A percentile compares a stretch with the other conserved stretches of the same genome.
Evolutionary conservation across 2,888 invertebrate species (phyloP).

Genomic region (Sinodicranocentrus sp.): DNA sequence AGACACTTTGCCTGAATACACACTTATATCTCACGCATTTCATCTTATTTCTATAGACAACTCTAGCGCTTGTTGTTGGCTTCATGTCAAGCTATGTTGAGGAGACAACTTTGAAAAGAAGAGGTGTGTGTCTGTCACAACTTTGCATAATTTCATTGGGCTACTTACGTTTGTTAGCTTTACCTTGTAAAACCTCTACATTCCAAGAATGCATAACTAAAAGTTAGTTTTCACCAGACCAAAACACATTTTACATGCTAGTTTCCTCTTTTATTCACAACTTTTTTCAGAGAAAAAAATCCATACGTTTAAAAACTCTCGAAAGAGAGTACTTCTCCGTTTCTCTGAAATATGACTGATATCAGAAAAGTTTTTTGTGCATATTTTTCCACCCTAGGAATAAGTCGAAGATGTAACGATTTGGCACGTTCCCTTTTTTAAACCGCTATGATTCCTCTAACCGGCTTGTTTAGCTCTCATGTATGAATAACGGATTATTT

Average conservation of each 20-base stretch:
- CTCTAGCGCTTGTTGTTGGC: not conserved
- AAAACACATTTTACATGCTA: too few species aligned
- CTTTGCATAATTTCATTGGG: not conserved
- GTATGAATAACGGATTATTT: conserved; percentile 1
- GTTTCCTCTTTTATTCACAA: too few species aligned
- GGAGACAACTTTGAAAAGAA: conserved; percentile 1
- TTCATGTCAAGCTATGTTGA: not conserved
- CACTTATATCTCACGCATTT: not conserved
- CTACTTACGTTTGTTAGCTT: too few species aligned
- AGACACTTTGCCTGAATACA: not conserved
- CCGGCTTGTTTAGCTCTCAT: conserved; percentile 10
- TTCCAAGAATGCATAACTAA: too few species aligned
- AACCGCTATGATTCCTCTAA: conserved; percentile 32
- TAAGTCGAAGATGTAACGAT: conserved; percentile 53
- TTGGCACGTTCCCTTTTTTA: conserved; percentile 45
- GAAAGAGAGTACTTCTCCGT: too few species aligned
- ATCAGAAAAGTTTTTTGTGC: too few species aligned
- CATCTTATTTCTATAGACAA: not conserved
- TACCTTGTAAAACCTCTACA: too few species aligned
- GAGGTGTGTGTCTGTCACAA: not conserved
- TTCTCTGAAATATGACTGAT: too few species aligned
- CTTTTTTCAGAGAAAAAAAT: too few species aligned
- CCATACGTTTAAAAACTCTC: too few species aligned
- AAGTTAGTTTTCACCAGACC: too few species aligned
- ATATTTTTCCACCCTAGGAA: too few species aligned